Evolutionary conservation across 2,888 invertebrate species (phyloP).

Genomic region (Sphaeridia pumilis): DNA sequence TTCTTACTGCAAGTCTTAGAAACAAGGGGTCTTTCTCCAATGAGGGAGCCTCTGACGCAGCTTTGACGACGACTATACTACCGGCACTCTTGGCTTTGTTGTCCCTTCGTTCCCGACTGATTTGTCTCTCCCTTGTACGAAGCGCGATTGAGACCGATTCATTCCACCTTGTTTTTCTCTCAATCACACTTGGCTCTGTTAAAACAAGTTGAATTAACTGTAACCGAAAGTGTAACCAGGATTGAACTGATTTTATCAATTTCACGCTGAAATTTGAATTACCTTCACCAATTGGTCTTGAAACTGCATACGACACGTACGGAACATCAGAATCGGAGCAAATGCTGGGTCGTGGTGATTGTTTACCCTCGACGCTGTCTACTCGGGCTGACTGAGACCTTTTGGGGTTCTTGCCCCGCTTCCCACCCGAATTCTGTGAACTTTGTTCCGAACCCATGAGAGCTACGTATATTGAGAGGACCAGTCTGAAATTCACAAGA

Average conservation of each 20-base stretch:
- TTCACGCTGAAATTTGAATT: too few species aligned
- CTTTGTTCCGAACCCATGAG: slow-evolving; percentile 39
- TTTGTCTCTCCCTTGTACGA: slow-evolving; percentile 36
- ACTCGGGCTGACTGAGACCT: slow-evolving; percentile 35
- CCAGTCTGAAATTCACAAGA: neutral
- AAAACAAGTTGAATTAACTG: neutral
- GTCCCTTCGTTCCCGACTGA: slow-evolving; percentile 36
- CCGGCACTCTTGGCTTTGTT: slow-evolving; percentile 45
- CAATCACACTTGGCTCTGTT: slow-evolving; percentile 55
- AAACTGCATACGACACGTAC: slow-evolving; percentile 81
- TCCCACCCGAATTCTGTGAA: slow-evolving; percentile 34
- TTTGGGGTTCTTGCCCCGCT: slow-evolving; percentile 32
- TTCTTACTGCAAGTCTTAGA: slow-evolving; percentile 50
- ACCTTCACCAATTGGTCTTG: slow-evolving; percentile 70
- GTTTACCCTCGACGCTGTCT: slow-evolving; percentile 45
- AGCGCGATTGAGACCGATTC: slow-evolving; percentile 34
- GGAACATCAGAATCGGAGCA: slow-evolving; percentile 81
- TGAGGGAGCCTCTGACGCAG: slow-evolving; percentile 50
- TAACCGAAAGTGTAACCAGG: neutral
- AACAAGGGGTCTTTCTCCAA: slow-evolving; percentile 65
- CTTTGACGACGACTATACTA: slow-evolving; percentile 68
- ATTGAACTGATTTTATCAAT: neutral
- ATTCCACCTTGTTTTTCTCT: slow-evolving; percentile 32
- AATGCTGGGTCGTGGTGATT: slow-evolving; percentile 75
- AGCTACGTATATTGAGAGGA: neutral